Evolutionary conservation across 2,797 vertebrate genomes (phyloP).

Genomic region (Alfaro cultratus): DNA sequence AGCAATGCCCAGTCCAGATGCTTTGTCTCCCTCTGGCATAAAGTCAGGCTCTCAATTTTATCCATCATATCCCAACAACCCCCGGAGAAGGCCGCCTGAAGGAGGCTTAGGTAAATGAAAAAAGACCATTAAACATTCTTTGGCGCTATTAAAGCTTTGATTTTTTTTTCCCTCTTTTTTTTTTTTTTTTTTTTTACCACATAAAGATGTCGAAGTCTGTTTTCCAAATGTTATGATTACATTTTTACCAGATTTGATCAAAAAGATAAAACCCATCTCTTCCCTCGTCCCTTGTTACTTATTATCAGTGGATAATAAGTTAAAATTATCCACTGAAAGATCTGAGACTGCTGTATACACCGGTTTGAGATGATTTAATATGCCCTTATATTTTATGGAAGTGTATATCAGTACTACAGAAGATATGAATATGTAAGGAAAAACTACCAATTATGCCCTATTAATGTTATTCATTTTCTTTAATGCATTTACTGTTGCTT

Average conservation of each 20-base stretch:
- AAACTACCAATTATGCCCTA: background rate
- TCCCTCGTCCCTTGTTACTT: background rate
- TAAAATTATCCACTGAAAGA: background rate
- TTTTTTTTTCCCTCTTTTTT: background rate
- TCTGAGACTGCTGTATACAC: background rate
- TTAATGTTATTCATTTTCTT: background rate
- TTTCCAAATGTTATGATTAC: background rate
- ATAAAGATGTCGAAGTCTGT: background rate
- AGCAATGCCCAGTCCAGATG: conserved; percentile 89
- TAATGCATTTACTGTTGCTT: background rate
- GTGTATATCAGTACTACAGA: background rate
- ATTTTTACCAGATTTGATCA: background rate
- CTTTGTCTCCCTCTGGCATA: conserved; percentile 91
- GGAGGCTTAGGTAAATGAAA: conserved; percentile 87
- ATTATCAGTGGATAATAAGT: no score
- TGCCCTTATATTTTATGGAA: background rate
- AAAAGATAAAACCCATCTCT: background rate
- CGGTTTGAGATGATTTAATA: background rate
- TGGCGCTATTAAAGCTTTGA: background rate
- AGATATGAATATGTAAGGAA: background rate
- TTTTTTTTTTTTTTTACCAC: no score
- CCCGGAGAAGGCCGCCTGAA: conserved; percentile 92
- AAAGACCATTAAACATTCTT: background rate
- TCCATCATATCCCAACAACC: conserved; percentile 88
- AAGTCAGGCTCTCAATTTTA: conserved; percentile 94